These are phyloP conservation scores for Coptodon rendalli DNA, from an alignment of 2,113 vertebrate species.

Conservation along the genomic window DNA sequence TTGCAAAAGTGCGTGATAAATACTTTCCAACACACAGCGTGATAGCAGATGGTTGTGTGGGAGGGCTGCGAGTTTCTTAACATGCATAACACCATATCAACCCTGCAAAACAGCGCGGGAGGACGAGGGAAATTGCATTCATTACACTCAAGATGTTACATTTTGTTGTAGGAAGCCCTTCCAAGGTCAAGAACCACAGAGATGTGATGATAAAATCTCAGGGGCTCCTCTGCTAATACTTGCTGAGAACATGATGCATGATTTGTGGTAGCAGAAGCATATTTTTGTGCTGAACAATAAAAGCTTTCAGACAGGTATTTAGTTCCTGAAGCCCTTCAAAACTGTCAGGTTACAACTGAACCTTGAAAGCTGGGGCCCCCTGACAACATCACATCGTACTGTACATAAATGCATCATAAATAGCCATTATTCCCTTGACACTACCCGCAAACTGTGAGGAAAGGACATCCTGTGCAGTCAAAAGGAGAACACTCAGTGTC, in stretches of 20 bases:
- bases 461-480: constrained; percentile 38
- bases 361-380: not conserved
- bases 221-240: not conserved
- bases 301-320: not conserved
- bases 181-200: not conserved
- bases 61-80: constrained; percentile 46
- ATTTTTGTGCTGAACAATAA: not conserved
- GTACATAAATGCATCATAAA: not conserved
- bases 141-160: constrained; percentile 19
- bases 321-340: not conserved
- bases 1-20: not conserved
- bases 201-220: not conserved
- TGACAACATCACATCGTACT: not conserved
- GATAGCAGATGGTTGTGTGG: constrained; percentile 59
- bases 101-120: constrained; percentile 1
- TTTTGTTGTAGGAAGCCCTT: not conserved
- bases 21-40: not conserved
- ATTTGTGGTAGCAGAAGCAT: not conserved
- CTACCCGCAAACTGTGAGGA: not conserved
- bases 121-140: constrained; percentile 3
- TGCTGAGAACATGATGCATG: not conserved
- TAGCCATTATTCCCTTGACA: constrained; percentile 30
- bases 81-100: constrained; percentile 47
- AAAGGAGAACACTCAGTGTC: not conserved
- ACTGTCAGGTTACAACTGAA: not conserved